Evolutionary conservation across 2,797 vertebrate genomes (phyloP).

Genomic region (Remorina albescens): DNA sequence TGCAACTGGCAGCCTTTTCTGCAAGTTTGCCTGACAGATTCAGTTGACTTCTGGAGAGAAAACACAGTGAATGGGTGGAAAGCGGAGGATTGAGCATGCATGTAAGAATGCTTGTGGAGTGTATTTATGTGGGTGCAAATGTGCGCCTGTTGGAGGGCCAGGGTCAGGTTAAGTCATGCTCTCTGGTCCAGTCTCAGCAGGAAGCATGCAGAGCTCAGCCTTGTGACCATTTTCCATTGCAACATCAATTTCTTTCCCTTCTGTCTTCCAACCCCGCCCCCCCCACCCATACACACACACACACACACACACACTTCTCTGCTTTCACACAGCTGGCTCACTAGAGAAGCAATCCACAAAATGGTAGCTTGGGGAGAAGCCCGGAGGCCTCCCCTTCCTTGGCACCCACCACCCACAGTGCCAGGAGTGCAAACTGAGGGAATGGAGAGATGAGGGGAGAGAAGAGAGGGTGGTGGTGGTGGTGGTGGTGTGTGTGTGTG

Average conservation of each 20-base stretch:
- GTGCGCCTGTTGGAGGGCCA: constrained; percentile 29
- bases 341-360: constrained; percentile 44
- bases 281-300: not conserved
- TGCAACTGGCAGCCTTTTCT: not conserved
- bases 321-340: constrained; percentile 54
- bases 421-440: constrained; percentile 67
- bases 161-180: constrained; percentile 64
- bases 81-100: not conserved
- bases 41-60: constrained; percentile 1
- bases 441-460: constrained; percentile 43
- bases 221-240: constrained; percentile 63
- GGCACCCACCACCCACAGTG: constrained; percentile 66
- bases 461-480: constrained; percentile 7
- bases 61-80: not conserved
- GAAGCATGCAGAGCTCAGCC: constrained; percentile 60
- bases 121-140: constrained; percentile 47
- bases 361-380: constrained; percentile 51
- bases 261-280: not conserved
- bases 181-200: constrained; percentile 57
- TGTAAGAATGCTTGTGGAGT: constrained; percentile 28
- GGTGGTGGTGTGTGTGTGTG: not conserved
- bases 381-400: constrained; percentile 61
- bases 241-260: constrained; percentile 54
- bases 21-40: not conserved
- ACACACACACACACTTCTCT: not conserved